Evolutionary conservation across 2,888 invertebrate genomes (phyloP).

Genomic region (Acleris literana): DNA sequence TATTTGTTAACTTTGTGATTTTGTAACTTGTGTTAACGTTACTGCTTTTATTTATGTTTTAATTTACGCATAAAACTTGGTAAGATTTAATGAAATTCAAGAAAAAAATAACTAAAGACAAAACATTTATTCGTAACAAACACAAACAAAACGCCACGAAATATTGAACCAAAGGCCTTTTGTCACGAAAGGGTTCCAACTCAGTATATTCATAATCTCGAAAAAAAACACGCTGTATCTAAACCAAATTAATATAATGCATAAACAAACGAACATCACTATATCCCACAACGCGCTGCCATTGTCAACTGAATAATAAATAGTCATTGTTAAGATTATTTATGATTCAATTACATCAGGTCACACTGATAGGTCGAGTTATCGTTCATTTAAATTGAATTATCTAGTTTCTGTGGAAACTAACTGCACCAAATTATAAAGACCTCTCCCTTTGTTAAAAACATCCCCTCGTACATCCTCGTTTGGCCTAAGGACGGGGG

Average conservation of each 20-base stretch:
- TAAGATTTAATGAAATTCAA: too few species aligned
- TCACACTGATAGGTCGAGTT: slow-evolving; percentile 22
- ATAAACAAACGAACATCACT: slow-evolving; percentile 3
- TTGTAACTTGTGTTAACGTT: too few species aligned
- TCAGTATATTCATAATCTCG: too few species aligned
- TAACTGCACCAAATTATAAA: neutral
- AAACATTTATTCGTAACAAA: too few species aligned
- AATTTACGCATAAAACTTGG: too few species aligned
- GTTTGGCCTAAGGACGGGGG: neutral
- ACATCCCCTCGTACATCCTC: neutral
- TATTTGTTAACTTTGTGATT: too few species aligned
- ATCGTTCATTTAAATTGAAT: slow-evolving; percentile 31
- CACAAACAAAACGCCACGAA: too few species aligned
- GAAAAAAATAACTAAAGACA: too few species aligned
- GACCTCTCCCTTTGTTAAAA: neutral
- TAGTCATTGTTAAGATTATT: slow-evolving; percentile 21
- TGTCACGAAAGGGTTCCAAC: too few species aligned
- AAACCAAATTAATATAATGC: neutral
- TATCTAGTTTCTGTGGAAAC: slow-evolving; percentile 20
- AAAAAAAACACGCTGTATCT: too few species aligned
- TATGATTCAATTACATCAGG: slow-evolving; percentile 31
- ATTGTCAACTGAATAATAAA: slow-evolving; percentile 26
- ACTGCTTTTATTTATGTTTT: too few species aligned
- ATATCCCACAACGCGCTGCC: neutral
- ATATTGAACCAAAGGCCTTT: too few species aligned